phyloP scores from a whole-genome alignment of 2,113 vertebrate species.

The Lophura nycthemera region DNA sequence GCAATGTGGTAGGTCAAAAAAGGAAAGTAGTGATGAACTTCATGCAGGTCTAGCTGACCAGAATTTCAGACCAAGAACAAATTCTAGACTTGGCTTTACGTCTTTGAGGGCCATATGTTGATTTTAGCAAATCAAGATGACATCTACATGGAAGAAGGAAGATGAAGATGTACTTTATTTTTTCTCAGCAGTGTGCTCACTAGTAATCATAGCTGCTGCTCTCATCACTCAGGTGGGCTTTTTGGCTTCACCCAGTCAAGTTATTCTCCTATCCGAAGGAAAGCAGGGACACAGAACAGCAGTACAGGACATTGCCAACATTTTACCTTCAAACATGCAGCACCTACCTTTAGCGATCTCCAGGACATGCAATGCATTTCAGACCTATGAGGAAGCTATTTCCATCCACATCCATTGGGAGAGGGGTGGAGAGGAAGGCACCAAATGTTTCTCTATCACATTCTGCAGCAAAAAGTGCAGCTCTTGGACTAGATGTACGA shows the following conservation, averaged over 20 bases:
- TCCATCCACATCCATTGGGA: neutral
- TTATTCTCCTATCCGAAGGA: neutral
- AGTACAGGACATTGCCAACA: neutral
- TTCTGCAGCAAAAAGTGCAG: neutral
- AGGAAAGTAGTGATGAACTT: neutral
- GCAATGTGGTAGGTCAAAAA: neutral
- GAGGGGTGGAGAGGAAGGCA: neutral
- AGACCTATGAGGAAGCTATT: neutral
- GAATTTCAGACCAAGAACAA: neutral
- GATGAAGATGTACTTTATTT: neutral
- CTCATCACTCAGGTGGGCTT: neutral
- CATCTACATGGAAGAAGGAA: neutral
- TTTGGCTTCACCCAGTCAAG: neutral
- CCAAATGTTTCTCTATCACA: neutral
- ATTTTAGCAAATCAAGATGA: neutral
- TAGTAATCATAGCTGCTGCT: neutral
- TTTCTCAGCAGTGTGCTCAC: neutral
- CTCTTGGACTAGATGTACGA: neutral
- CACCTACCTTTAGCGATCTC: neutral
- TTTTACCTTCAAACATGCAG: neutral
- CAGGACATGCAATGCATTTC: neutral
- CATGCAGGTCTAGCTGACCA: neutral
- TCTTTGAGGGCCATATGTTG: neutral
- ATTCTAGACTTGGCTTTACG: neutral
- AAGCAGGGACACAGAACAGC: neutral